A percentile compares a stretch with the other conserved stretches of the same genome.
Evolutionary conservation across 2,797 vertebrate genomes (phyloP).

Genomic region (Protosalanx chinensis): DNA sequence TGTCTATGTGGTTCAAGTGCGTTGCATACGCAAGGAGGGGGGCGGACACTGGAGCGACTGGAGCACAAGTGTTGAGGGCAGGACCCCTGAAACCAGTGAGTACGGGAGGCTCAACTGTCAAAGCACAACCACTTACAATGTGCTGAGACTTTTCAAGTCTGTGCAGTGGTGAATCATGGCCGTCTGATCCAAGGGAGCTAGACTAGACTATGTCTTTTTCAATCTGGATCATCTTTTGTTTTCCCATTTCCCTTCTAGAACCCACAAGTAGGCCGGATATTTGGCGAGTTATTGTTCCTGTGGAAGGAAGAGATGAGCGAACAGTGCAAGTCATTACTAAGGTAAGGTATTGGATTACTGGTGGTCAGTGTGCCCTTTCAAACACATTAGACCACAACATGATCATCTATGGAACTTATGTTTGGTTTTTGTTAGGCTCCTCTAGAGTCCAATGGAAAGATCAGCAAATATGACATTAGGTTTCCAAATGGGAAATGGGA

Average conservation of each 20-base stretch:
- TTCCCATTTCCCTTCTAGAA: conserved; percentile 58
- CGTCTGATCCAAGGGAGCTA: neutral
- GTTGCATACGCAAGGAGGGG: conserved; percentile 66
- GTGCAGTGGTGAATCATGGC: neutral
- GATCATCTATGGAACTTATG: neutral
- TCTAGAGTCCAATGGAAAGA: conserved; percentile 78
- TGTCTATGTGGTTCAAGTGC: conserved; percentile 76
- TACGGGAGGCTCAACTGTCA: conserved; percentile 27
- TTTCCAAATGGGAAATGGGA: conserved; percentile 25
- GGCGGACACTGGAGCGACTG: conserved; percentile 86
- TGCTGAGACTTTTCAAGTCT: neutral
- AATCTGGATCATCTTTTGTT: neutral
- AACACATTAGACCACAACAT: neutral
- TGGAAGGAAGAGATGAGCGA: conserved; percentile 36
- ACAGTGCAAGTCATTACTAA: conserved; percentile 77
- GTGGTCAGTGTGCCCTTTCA: neutral
- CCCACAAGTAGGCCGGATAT: conserved; percentile 79
- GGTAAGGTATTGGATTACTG: conserved; percentile 66
- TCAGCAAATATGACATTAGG: conserved; percentile 72
- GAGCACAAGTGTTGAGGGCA: conserved; percentile 70
- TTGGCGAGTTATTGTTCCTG: conserved; percentile 72
- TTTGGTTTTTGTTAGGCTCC: conserved; percentile 68
- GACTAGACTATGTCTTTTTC: neutral
- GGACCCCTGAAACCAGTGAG: conserved; percentile 82
- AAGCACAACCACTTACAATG: neutral